Conservation (phyloP, 2,113 vertebrate genomes). For the Myrmophylax atrothorax region DNA sequence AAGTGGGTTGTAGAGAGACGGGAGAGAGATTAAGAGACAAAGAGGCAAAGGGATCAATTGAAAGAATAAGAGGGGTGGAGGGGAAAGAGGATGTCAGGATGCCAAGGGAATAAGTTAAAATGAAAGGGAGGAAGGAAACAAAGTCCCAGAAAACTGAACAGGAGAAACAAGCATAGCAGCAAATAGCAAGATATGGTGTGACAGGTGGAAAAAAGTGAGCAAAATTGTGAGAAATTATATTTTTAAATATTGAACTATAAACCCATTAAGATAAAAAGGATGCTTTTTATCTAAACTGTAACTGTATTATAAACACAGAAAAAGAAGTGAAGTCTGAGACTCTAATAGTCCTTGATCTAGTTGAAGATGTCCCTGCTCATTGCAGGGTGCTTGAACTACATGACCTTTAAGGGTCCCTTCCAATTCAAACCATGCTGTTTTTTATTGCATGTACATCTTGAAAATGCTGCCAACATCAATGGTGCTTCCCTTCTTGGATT, state of each 20-base stretch:
- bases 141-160: not conserved
- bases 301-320: not conserved
- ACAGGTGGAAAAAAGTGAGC: not conserved
- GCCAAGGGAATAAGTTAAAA: not conserved
- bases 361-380: not conserved
- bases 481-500: not conserved
- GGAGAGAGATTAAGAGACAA: not conserved
- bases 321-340: not conserved
- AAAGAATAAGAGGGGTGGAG: not conserved
- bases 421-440: not conserved
- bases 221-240: not conserved
- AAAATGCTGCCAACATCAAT: not conserved
- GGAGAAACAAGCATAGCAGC: not conserved
- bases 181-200: not conserved
- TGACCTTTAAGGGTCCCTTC: not conserved
- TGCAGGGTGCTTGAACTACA: not conserved
- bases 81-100: not conserved
- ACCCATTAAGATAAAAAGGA: not conserved
- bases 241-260: not conserved
- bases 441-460: not conserved
- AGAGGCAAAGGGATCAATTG: not conserved
- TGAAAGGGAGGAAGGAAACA: not conserved
- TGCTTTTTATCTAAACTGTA: not conserved
- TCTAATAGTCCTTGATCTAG: not conserved
- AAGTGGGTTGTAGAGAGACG: not conserved